These are phyloP conservation scores for Ophioninae sp. DNA, from an alignment of 2,888 invertebrate species.

Conservation along the genomic window DNA sequence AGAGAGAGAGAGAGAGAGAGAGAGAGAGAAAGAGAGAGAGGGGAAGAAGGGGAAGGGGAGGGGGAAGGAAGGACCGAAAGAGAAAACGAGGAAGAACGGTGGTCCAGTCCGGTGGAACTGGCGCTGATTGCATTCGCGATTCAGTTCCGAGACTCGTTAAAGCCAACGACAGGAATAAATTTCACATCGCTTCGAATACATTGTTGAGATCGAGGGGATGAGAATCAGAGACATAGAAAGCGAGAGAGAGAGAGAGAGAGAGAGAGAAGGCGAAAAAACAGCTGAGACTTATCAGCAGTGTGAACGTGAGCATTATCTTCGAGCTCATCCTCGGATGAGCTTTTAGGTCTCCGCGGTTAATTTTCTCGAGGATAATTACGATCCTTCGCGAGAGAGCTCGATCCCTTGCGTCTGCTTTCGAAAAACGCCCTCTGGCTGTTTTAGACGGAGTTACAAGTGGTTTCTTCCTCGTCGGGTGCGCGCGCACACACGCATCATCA, in stretches of 20 bases:
- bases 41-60: conserved; percentile 14
- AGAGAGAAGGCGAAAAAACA: conserved; percentile 29
- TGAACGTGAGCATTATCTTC: conserved; percentile 36
- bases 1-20: conserved; percentile 31
- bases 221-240: not conserved
- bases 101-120: conserved; percentile 23
- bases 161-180: conserved; percentile 66
- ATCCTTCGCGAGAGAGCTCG: conserved; percentile 48
- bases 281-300: conserved; percentile 35
- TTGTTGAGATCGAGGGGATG: conserved; percentile 48
- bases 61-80: conserved; percentile 24
- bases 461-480: not conserved
- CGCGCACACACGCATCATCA: not conserved
- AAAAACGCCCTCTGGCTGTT: conserved; percentile 64
- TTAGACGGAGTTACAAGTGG: conserved; percentile 66
- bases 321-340: conserved; percentile 14
- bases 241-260: conserved; percentile 18
- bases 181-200: conserved; percentile 57
- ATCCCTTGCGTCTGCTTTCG: conserved; percentile 60
- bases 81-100: conserved; percentile 17
- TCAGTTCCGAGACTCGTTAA: conserved; percentile 65
- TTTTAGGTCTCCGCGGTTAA: conserved; percentile 42
- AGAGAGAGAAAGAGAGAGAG: conserved; percentile 9
- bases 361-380: conserved; percentile 54
- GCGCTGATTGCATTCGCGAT: conserved; percentile 66